Conservation (phyloP, 2,888 invertebrate genomes). For the Hesperia comma region DNA sequence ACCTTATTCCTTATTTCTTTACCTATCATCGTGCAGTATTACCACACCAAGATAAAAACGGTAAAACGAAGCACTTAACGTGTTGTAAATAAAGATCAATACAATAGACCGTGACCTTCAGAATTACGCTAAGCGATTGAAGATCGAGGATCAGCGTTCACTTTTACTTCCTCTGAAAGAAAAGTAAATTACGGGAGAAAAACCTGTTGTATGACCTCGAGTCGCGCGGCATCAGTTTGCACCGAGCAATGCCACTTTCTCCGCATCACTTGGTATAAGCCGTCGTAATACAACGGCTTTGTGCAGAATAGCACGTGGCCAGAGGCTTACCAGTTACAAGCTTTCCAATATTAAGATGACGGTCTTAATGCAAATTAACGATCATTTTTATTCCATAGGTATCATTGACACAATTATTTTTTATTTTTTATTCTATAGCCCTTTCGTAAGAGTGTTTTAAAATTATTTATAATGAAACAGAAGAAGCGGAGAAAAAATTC, state of each 20-base stretch:
- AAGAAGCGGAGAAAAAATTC: no score
- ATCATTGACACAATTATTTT: no score
- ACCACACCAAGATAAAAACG: no score
- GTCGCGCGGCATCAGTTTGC: slow-evolving; percentile 58
- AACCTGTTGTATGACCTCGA: slow-evolving; percentile 74
- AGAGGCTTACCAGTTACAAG: not conserved
- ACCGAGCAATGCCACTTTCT: slow-evolving; percentile 68
- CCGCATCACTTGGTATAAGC: slow-evolving; percentile 49
- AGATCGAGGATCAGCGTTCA: slow-evolving; percentile 40
- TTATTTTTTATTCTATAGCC: no score
- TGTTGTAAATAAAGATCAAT: no score
- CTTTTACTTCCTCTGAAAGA: slow-evolving; percentile 72
- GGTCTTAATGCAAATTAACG: no score
- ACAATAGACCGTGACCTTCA: slow-evolving; percentile 37
- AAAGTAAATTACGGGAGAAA: slow-evolving; percentile 62
- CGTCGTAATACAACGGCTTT: slow-evolving; percentile 14
- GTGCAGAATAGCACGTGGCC: not conserved
- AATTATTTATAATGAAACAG: no score
- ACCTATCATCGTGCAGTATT: no score
- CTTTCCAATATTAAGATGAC: slow-evolving; percentile 15
- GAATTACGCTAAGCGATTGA: slow-evolving; percentile 17
- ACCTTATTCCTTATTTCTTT: no score
- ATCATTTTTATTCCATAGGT: no score
- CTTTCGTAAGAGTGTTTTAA: no score
- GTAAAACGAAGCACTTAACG: no score